Evolutionary conservation across 2,113 vertebrate species (phyloP), one percentile per base, ranked within the genome.

Genomic region (Microcebus jonahi): DNA sequence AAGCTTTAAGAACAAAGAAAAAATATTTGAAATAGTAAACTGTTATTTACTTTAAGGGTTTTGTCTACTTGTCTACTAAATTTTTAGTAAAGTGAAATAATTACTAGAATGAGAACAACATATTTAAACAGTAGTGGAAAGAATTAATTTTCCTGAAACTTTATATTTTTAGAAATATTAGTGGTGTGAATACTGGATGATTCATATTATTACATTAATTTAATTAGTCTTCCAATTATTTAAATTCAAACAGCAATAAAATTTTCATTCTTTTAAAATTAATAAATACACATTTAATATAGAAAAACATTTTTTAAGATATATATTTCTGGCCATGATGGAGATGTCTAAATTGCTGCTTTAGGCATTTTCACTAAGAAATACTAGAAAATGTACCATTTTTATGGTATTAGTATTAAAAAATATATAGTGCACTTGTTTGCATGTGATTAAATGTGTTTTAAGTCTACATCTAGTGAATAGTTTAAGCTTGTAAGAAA

Each of bases 61-160:
- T 63, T 94, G n/a, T 53, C 39, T 42, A 85, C 48, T 94, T 71
- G 5, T 70, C 36, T 85, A 27, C 8, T 59, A 65, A 7, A 2
- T 87, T 82, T 93, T 83, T n/a, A 75, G 55, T 48, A 95, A 96
- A 91, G 42, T 8, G 71, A 91, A 94, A 63, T 53, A 63, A 65
- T 93, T 67, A 50, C 11, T 55, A 0, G 17, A 94, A 67, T 90
- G 55, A 1, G 1, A 88, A 63, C 10, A 82, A 93, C 0, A 70
- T 5, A 65, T 73, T 94, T 61, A 86, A 34, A 36, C 90, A 53
- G n/a, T 65, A 90, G 45, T 42, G 17, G 55, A 73, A 88, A 59
- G 25, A 48, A 86, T 87, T 90, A 75, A 67, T 87, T 81, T 96
- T 57, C 1, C 42, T 94, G 76, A 83, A 93, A 88, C 3, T 73